Percentiles rank a stretch among this genome's conserved stretches.
phyloP scores from a whole-genome alignment of 2,797 vertebrate genomes.

The Phataginus tricuspis region DNA sequence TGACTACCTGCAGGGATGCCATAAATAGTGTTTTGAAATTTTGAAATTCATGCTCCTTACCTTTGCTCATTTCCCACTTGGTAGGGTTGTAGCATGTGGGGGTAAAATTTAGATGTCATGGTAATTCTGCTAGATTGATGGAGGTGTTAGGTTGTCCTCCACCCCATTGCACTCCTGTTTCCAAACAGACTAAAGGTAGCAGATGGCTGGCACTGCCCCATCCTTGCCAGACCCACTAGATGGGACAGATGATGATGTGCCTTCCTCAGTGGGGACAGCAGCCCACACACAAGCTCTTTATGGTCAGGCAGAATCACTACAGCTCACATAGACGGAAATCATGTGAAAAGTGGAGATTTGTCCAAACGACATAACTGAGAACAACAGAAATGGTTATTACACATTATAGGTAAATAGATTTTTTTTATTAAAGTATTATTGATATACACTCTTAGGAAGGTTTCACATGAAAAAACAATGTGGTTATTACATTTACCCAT shows the following conservation, averaged over 20 bases:
- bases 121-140: background rate
- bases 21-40: too few species aligned
- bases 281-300: background rate
- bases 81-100: background rate
- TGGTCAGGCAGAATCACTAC: background rate
- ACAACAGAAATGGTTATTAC: background rate
- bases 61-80: background rate
- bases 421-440: background rate
- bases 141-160: background rate
- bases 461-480: too few species aligned
- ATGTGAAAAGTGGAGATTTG: background rate
- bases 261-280: background rate
- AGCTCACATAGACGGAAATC: background rate
- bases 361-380: background rate
- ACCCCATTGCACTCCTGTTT: background rate
- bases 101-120: background rate
- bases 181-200: slow-evolving; percentile 18
- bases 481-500: too few species aligned
- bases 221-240: background rate
- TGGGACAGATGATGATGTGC: background rate
- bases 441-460: too few species aligned
- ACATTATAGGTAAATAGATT: background rate
- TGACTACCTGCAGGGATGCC: background rate
- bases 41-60: background rate
- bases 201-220: background rate